These are phyloP conservation scores for Marmota flaviventris DNA, from an alignment of 2,113 vertebrate genomes.

Conservation along the genomic window DNA sequence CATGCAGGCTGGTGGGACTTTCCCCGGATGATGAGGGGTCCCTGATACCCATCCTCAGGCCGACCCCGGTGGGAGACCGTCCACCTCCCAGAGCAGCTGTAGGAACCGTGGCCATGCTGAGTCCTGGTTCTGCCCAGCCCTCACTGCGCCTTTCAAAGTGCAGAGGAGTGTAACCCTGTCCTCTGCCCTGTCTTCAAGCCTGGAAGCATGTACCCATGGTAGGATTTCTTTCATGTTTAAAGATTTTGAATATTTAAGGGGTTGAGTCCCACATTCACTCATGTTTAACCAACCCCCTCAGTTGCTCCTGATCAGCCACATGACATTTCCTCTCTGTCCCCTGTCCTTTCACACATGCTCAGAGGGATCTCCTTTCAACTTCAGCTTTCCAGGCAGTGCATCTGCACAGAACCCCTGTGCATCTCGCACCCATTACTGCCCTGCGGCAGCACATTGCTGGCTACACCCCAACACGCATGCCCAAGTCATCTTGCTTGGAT, in stretches of 20 bases:
- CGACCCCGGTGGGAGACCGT: background rate
- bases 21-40: too few species aligned
- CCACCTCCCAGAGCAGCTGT: too few species aligned
- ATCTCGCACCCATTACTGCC: background rate
- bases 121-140: too few species aligned
- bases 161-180: background rate
- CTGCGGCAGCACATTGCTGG: background rate
- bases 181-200: background rate
- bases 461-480: too few species aligned
- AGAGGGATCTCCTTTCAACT: too few species aligned
- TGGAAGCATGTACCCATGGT: background rate
- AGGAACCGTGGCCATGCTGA: too few species aligned
- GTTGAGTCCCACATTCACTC: background rate
- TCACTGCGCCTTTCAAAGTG: background rate
- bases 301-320: background rate
- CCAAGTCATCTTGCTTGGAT: too few species aligned
- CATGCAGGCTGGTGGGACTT: too few species aligned
- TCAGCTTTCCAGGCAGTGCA: background rate
- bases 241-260: background rate
- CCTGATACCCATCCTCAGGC: too few species aligned
- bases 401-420: too few species aligned
- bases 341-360: background rate
- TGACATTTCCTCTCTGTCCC: too few species aligned
- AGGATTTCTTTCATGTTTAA: background rate
- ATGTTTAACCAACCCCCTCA: background rate